Conservation (phyloP, 1,140 invertebrate genomes). For the Anthonomus grandis region DNA sequence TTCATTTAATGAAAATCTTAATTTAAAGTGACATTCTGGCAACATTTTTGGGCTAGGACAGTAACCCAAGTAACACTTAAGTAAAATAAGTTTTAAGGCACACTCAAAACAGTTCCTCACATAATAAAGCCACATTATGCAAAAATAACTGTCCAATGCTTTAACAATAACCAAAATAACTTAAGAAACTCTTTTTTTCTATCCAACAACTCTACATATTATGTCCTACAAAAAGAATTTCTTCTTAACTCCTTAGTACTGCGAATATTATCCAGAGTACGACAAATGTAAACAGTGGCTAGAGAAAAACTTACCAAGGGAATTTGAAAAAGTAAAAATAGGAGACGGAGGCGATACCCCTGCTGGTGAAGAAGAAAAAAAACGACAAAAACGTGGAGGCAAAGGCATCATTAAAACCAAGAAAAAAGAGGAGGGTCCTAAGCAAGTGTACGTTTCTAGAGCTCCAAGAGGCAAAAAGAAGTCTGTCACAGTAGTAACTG, state of each 20-base stretch:
- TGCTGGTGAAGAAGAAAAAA: slow-evolving; percentile 86
- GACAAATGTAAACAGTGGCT: slow-evolving; percentile 98
- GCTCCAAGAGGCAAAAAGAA: slow-evolving; percentile 98
- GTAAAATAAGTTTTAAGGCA: no score
- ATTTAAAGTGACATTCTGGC: no score
- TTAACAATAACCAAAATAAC: no score
- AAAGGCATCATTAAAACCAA: slow-evolving; percentile 86
- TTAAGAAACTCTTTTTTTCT: no score
- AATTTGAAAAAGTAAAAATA: slow-evolving; percentile 85
- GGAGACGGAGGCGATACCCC: slow-evolving; percentile 70
- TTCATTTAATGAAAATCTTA: no score
- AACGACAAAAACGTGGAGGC: slow-evolving; percentile 85
- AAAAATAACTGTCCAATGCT: no score
- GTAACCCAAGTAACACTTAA: no score
- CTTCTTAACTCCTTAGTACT: slow-evolving; percentile 63
- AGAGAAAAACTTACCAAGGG: slow-evolving; percentile 87
- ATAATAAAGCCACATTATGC: no score
- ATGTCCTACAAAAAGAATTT: neutral
- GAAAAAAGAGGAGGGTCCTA: slow-evolving; percentile 78
- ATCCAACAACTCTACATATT: no score
- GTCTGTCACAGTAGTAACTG: slow-evolving; percentile 89
- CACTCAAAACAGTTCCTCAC: no score
- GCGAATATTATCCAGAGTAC: slow-evolving; percentile 96
- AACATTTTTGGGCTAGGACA: no score
- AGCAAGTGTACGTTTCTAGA: slow-evolving; percentile 80